Conservation (phyloP, 1,140 invertebrate species). For the Orchesella cincta region DNA sequence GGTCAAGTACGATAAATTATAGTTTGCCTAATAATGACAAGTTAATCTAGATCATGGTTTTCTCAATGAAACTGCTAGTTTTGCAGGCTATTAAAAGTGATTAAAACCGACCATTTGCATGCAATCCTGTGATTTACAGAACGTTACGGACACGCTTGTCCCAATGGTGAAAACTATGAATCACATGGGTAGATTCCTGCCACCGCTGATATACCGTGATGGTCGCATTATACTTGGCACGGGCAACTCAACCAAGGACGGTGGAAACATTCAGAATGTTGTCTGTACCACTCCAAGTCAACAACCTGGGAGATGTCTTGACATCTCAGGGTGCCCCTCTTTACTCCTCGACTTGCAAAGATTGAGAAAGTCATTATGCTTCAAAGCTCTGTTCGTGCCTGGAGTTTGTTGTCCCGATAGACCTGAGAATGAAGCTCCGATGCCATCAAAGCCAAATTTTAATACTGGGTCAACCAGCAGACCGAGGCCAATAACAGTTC, state of each 20-base stretch:
- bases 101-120: not conserved
- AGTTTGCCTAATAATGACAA: constrained; percentile 2
- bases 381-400: constrained; percentile 86
- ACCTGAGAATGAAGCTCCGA: constrained; percentile 26
- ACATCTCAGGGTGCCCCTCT: constrained; percentile 84
- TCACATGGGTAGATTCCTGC: constrained; percentile 57
- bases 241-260: constrained; percentile 50
- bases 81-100: not conserved
- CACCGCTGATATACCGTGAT: constrained; percentile 60
- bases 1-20: constrained; percentile 59
- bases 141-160: constrained; percentile 75
- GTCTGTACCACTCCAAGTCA: constrained; percentile 79
- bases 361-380: constrained; percentile 82
- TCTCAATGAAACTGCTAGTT: not conserved
- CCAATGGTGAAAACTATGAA: constrained; percentile 66
- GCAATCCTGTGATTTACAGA: constrained; percentile 53
- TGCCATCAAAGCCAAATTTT: not conserved
- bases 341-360: constrained; percentile 78
- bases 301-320: constrained; percentile 76
- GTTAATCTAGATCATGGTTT: constrained; percentile 16
- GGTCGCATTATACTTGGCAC: constrained; percentile 50
- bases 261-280: constrained; percentile 45
- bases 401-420: constrained; percentile 72
- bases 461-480: constrained; percentile 1
- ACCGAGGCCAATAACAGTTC: constrained; percentile 25